Conservation (phyloP, 2,113 vertebrate genomes). For the Oryzias curvinotus region DNA sequence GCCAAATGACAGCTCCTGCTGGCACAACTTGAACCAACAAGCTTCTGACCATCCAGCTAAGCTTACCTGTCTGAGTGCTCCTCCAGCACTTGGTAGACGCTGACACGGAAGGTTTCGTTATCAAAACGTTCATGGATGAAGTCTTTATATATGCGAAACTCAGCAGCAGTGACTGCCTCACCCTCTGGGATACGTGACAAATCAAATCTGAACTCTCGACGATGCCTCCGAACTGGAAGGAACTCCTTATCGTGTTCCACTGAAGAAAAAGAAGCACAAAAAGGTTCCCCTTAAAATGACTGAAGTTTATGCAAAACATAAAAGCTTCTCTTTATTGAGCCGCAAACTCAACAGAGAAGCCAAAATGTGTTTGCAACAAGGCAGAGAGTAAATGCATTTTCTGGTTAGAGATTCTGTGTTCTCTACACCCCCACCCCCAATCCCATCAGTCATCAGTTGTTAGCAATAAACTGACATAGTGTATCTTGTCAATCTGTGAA, state of each 20-base stretch:
- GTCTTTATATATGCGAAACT: slow-evolving; percentile 97
- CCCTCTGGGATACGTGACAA: slow-evolving; percentile 94
- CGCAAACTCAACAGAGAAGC: slow-evolving; percentile 17
- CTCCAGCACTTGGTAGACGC: slow-evolving; percentile 93
- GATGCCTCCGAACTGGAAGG: slow-evolving; percentile 89
- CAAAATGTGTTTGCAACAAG: slow-evolving; percentile 19
- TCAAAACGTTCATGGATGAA: slow-evolving; percentile 88
- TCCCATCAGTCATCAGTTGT: slow-evolving; percentile 22
- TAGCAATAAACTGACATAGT: slow-evolving; percentile 28
- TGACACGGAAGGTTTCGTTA: slow-evolving; percentile 94
- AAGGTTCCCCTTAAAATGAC: slow-evolving; percentile 6
- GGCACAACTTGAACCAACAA: too few species aligned
- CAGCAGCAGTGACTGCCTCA: slow-evolving; percentile 91
- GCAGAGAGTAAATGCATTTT: slow-evolving; percentile 8
- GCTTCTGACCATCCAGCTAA: not conserved
- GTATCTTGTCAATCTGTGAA: slow-evolving; percentile 21
- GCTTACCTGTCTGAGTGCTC: slow-evolving; percentile 88
- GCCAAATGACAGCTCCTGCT: too few species aligned
- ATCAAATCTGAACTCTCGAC: slow-evolving; percentile 92
- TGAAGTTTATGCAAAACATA: slow-evolving; percentile 11
- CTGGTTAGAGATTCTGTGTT: not conserved
- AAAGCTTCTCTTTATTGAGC: slow-evolving; percentile 18
- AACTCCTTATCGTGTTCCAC: slow-evolving; percentile 95
- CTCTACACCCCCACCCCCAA: not conserved
- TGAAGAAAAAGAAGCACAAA: slow-evolving; percentile 45